Base-by-base conservation (phyloP, 2,888 invertebrate species). In the Dermolepida albohirtum region DNA sequence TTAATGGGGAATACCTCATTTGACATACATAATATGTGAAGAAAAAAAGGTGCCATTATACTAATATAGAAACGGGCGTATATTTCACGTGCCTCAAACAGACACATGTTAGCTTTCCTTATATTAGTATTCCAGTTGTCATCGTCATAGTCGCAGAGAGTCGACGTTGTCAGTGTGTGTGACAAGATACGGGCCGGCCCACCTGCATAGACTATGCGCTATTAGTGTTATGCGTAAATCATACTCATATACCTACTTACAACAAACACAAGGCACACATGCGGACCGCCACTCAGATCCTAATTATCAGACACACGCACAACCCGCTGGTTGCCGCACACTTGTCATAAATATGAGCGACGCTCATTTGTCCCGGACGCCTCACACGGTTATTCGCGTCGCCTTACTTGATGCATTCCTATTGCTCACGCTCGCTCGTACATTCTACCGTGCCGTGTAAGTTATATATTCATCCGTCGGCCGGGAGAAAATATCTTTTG, bases 161-260 rank as follows among this genome's bases (percentile, higher is more conserved):
- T 22, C 29, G 44, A 14, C 44, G 27, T 27, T 59, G 59, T 59
- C 59, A 68, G 69, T 66, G 52, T 54, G 52, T 54, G 65, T 68
- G 74, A 72, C 72, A 72, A 54, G 71, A 80, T 79, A 78, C 78
- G 79, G 80, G 80, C 71, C 70, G 72, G 74, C 77, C 81, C 81
- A 81, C 81, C 81, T 81, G 81, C 80, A 78, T 79, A 50, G 79
- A 76, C 71, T 75, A 75, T 76, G 76, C 74, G 74, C 75, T 76
- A 77, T 78, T 77, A 78, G 75, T 71, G 72, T 75, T 44, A 27
- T 44, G 29, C 44, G 59, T 44, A 59, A 27, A 59, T 59, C 75
- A 75, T 74, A 76, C 41, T 14, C 22, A 14, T 44, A 34, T 29
- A 27, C 43, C 8, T 7, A 62, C 27, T 12, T 51, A 22, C 51